Evolutionary conservation across 1,140 invertebrate species (phyloP).

Genomic region (Calliopsis andreniformis): DNA sequence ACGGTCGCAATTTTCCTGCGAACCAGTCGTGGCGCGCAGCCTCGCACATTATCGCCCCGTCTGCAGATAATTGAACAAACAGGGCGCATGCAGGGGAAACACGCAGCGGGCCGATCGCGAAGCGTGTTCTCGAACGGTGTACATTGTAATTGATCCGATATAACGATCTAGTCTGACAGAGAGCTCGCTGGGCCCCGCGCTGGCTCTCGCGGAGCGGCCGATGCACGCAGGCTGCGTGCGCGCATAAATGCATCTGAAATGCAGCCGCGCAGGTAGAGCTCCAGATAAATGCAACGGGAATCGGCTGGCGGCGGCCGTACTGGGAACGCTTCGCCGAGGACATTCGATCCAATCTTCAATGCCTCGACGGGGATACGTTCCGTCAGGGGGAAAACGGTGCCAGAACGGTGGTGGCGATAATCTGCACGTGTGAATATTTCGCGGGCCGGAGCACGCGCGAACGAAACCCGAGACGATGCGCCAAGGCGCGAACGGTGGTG

Average conservation of each 20-base stretch:
- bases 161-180: constrained; percentile 44
- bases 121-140: constrained; percentile 27
- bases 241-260: constrained; percentile 33
- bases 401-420: constrained; percentile 62
- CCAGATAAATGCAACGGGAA: constrained; percentile 56
- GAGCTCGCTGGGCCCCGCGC: not conserved
- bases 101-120: constrained; percentile 28
- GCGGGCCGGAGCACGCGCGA: constrained; percentile 65
- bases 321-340: constrained; percentile 62
- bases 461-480: constrained; percentile 61
- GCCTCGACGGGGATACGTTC: constrained; percentile 10
- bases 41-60: constrained; percentile 10
- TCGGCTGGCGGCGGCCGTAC: constrained; percentile 44
- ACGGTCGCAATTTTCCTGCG: not conserved
- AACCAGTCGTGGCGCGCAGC: not conserved
- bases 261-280: constrained; percentile 47
- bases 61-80: constrained; percentile 32
- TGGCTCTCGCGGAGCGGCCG: not conserved
- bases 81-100: not conserved
- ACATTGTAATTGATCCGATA: constrained; percentile 45
- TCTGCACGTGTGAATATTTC: constrained; percentile 70
- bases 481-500: constrained; percentile 48
- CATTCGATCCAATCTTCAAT: constrained; percentile 68
- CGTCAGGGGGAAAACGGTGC: constrained; percentile 29
- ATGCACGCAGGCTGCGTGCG: constrained; percentile 1